phyloP scores from a whole-genome alignment of 2,888 invertebrate species.

The Stegophylla sp. region DNA sequence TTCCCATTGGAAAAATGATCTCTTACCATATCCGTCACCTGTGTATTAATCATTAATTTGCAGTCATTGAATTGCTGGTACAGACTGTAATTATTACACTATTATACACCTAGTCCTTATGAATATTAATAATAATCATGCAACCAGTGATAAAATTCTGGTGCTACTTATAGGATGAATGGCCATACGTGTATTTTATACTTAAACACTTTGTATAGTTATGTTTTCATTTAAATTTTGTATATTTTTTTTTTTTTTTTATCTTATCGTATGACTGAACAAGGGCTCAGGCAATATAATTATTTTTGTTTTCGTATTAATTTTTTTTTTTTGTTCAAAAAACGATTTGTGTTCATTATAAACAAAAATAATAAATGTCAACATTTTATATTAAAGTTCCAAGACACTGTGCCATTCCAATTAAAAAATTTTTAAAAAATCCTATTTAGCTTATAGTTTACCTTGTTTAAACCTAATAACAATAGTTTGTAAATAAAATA shows the following conservation, averaged over 20 bases:
- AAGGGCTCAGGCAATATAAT: conserved; percentile 42
- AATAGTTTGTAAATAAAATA: conserved; percentile 20
- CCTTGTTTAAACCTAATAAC: not conserved
- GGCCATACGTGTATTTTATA: not conserved
- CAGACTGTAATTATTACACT: conserved; percentile 5
- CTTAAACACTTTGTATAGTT: not conserved
- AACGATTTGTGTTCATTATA: conserved; percentile 40
- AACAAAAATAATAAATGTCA: conserved; percentile 14
- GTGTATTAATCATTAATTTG: conserved; percentile 23
- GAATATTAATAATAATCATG: conserved; percentile 15
- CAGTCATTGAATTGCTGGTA: conserved; percentile 22
- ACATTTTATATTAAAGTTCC: conserved; percentile 32
- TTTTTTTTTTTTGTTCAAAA: not conserved
- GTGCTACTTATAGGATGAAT: conserved; percentile 18
- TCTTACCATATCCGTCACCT: conserved; percentile 46
- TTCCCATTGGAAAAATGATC: conserved; percentile 53
- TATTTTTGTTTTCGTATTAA: conserved; percentile 7
- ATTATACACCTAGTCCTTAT: conserved; percentile 36
- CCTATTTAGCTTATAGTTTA: conserved; percentile 15
- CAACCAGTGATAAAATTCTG: conserved; percentile 46
- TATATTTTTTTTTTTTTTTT: not conserved
- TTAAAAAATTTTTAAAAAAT: not conserved
- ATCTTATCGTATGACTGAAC: conserved; percentile 18
- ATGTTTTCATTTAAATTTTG: not conserved
- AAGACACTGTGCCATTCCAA: conserved; percentile 50